Evolutionary conservation across 2,113 vertebrate genomes (phyloP).

Genomic region (Cyanoliseus patagonus): DNA sequence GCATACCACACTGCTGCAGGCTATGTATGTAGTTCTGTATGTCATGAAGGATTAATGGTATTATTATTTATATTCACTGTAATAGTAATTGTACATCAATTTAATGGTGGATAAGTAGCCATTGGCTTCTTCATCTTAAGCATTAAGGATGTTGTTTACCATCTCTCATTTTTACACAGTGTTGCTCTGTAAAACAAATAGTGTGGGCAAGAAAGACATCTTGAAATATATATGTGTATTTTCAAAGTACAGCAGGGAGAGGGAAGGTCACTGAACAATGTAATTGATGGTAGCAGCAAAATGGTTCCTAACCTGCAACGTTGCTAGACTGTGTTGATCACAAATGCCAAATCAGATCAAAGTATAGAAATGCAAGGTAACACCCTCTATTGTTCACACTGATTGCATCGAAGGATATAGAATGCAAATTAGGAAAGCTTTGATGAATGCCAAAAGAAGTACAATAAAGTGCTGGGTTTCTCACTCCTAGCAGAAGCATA

Average conservation of each 20-base stretch:
- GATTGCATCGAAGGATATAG: constrained; percentile 57
- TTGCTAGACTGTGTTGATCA: constrained; percentile 14
- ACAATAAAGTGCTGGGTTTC: not conserved
- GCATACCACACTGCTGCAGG: not conserved
- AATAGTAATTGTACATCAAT: constrained; percentile 44
- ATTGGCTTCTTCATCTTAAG: constrained; percentile 47
- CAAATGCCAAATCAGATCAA: constrained; percentile 53
- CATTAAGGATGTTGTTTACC: constrained; percentile 49
- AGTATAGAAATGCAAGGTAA: constrained; percentile 50
- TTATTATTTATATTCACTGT: constrained; percentile 51
- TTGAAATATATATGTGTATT: constrained; percentile 59
- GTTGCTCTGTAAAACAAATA: constrained; percentile 43
- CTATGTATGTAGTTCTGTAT: not conserved
- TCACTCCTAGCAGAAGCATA: constrained; percentile 14
- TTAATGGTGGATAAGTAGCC: constrained; percentile 35
- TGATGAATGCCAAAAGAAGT: constrained; percentile 59
- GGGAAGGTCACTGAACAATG: constrained; percentile 49
- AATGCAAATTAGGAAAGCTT: constrained; percentile 61
- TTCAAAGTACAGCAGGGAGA: constrained; percentile 56
- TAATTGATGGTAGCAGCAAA: constrained; percentile 53
- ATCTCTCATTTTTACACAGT: constrained; percentile 52
- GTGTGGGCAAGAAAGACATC: constrained; percentile 28
- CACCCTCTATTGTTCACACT: constrained; percentile 45
- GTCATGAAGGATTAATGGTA: not conserved
- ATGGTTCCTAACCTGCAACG: not conserved